phyloP scores from a whole-genome alignment of 1,140 invertebrate species.

The Ridgeia piscesae region DNA sequence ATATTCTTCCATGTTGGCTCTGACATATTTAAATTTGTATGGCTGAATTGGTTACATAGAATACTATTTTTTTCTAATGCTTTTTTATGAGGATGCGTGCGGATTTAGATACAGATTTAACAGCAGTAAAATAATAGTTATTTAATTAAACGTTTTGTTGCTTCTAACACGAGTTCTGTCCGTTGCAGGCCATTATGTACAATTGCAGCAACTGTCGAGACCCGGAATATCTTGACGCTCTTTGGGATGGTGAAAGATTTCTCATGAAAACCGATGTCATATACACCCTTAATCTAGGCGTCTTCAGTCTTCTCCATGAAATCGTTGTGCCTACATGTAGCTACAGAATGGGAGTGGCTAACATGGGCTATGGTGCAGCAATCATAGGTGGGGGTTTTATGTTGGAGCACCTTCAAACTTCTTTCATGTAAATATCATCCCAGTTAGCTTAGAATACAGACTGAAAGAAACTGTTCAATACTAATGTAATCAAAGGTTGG shows the following conservation, averaged over 20 bases:
- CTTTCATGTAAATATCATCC: no score
- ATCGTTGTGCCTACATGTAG: constrained; percentile 89
- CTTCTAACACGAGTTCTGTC: not conserved
- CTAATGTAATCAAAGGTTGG: no score
- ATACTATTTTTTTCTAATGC: no score
- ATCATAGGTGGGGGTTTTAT: constrained; percentile 49
- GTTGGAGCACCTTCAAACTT: not conserved
- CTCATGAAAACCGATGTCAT: not conserved
- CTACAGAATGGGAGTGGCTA: constrained; percentile 84
- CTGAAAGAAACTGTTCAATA: no score
- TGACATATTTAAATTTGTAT: no score
- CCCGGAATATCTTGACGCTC: not conserved
- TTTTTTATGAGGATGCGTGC: no score
- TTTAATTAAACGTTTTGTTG: not conserved
- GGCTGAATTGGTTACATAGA: no score
- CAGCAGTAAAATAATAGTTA: no score
- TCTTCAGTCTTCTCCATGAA: constrained; percentile 67
- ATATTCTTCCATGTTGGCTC: no score
- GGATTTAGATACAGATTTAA: no score
- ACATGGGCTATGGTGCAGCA: constrained; percentile 83
- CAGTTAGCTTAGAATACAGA: no score
- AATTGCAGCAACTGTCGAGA: not conserved
- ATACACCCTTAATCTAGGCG: constrained; percentile 32
- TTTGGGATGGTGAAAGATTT: not conserved
- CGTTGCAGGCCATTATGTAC: not conserved